Base-by-base conservation (phyloP, 2,888 invertebrate species). In the Stenoptilia bipunctidactyla region DNA sequence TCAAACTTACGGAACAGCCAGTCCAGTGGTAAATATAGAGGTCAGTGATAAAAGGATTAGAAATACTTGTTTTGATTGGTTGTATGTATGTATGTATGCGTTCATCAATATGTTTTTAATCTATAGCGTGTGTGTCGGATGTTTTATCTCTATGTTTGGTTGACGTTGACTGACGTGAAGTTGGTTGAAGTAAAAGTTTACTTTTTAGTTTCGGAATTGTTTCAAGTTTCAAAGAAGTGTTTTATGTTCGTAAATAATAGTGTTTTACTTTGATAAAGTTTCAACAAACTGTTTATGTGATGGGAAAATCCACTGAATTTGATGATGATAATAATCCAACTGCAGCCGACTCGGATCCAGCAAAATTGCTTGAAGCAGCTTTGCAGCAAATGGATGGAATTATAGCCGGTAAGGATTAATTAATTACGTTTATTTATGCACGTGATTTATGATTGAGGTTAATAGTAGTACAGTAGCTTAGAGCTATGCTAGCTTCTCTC, bases 341-440 rank as follows among this genome's bases (percentile, higher is more conserved):
- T 53, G 69, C 66, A 49, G 74, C 86, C 38, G 94, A 94, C 69
- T 92, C 93, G 40, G 94, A 94, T 73, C 94, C 94, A 45, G 92
- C 93, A 57, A 92, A 92, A 74, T 87, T 94, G 76, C 82, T 95
- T 61, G 93, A 93, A 65, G 92, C 93, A 49, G 94, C 94, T 34
- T 83, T 95, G 42, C 87, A 93, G 62, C 93, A 94, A 76, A 93
- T 95, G 92, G 95, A 95, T 74, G 94, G 93, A 40, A 92, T 94
- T 58, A 91, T 94, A 73, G 92, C 92, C 65, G 91, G 92, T 91
- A 70, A 77, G 77, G 52, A 12, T 3, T 4, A 9, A n/a, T 30
- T 3, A 8, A 3, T 30, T 8, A 30, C n/a, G 12, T 30, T 30
- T n/a, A 30, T n/a, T n/a, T 30, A 30, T 8, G 3, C 30, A 30